Evolutionary conservation across 1,140 invertebrate species (phyloP), one percentile per base, ranked within the genome.

Genomic region (Zaprionus nigranus): DNA sequence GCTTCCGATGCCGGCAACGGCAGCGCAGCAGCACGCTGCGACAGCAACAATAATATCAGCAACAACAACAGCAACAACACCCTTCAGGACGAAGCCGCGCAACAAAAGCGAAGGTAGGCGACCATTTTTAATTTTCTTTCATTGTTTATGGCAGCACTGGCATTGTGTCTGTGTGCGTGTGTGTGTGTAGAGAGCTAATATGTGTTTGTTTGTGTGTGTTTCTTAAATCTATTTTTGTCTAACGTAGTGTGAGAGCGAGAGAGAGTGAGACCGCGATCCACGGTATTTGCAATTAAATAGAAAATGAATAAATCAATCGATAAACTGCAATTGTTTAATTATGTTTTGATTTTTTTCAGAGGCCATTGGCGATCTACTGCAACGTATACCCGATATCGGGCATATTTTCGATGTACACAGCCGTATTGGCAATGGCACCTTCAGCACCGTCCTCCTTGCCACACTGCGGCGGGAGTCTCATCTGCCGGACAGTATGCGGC

Each of bases 341-440:
- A n/a, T 56, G 26, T 56, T 76, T 17, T 63, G 5, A 28, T 40
- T 63, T 12, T 12, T 15, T 36, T 1, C 77, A 93, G 92, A 94
- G 58, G 93, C 94, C 78, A 94, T 94, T 28, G 83, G 74, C 36
- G 93, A 94, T 75, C 82, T 95, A 38, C 65, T 94, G 17, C 73
- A 90, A 30, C 94, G 94, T 69, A 92, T 96, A 53, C 96, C 96
- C 43, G 93, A 94, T 70, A 83, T 96, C 53, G 94, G 94, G 15
- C 94, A 95, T 66, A 93, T 95, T 67, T 96, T 96, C 90, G 92
- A 95, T 75, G 90, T 97, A 0, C 95, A 96, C 86, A 93, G 93
- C 15, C 96, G 96, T 84, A 95, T 96, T 79, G 96, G 96, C 0
- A 96, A 96, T 93, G 97, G 97, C 5, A 97, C 97, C 1, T 98